These are phyloP conservation scores for Ceratitis capitata DNA, from an alignment of 1,140 invertebrate species.

Conservation along the genomic window DNA sequence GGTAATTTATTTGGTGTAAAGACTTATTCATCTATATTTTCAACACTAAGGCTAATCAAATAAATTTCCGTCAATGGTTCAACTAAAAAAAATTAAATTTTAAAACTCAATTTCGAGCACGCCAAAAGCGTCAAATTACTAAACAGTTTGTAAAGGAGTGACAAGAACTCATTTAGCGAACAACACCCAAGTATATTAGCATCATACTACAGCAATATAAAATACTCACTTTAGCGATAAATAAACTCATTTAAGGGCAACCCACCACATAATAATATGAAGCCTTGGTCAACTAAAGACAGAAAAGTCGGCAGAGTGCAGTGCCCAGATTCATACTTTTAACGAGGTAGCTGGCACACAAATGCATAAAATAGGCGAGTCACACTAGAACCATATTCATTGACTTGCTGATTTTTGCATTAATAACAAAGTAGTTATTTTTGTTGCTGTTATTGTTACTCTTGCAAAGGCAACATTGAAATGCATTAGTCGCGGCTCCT, in stretches of 20 bases:
- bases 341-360: constrained; percentile 6
- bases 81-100: no score
- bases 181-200: neutral
- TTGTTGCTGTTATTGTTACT: neutral
- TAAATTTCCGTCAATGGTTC: neutral
- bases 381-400: neutral
- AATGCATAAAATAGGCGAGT: neutral
- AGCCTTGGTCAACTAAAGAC: neutral
- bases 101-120: neutral
- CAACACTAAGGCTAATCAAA: no score
- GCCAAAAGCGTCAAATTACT: constrained; percentile 10
- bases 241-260: neutral
- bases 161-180: constrained; percentile 1
- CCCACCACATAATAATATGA: neutral
- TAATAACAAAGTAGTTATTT: neutral
- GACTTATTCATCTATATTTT: no score
- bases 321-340: neutral
- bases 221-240: no score
- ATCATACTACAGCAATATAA: neutral
- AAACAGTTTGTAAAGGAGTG: neutral
- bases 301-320: no score
- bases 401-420: constrained; percentile 22
- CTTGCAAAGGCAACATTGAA: neutral
- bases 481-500: neutral
- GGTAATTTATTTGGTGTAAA: no score